These are phyloP conservation scores for Diorhabda carinulata DNA, from an alignment of 1,140 invertebrate genomes.

Conservation along the genomic window DNA sequence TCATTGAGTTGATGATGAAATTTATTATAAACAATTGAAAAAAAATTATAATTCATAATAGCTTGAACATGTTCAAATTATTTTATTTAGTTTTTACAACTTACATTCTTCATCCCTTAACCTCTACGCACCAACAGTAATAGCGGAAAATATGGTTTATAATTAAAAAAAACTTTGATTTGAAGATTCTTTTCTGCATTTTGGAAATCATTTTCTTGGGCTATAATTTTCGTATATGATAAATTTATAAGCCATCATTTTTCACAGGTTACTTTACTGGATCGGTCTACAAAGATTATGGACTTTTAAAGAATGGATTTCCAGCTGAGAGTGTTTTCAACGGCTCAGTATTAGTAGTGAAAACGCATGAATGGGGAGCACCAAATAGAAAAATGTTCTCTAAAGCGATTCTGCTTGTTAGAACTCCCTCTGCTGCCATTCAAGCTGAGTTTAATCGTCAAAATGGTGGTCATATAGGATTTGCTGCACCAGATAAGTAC, in stretches of 20 bases:
- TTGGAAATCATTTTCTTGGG: too few species aligned
- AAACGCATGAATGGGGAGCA: slow-evolving; percentile 73
- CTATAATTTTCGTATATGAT: too few species aligned
- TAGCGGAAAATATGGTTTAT: too few species aligned
- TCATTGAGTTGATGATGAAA: too few species aligned
- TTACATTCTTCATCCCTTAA: too few species aligned
- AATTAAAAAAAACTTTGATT: too few species aligned
- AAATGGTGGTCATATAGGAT: slow-evolving; percentile 67
- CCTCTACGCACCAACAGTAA: too few species aligned
- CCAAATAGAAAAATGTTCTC: slow-evolving; percentile 57
- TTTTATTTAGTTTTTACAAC: too few species aligned
- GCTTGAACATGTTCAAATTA: too few species aligned
- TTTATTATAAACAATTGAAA: too few species aligned
- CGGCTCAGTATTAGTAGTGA: slow-evolving; percentile 71
- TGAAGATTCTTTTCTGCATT: too few species aligned
- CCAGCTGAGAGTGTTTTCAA: slow-evolving; percentile 72
- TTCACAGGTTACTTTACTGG: slow-evolving; percentile 65
- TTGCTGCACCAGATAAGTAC: slow-evolving; percentile 62
- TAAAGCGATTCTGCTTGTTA: slow-evolving; percentile 64
- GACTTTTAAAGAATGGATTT: slow-evolving; percentile 69
- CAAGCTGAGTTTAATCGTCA: slow-evolving; percentile 70
- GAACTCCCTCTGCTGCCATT: slow-evolving; percentile 68
- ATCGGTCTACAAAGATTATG: slow-evolving; percentile 74
- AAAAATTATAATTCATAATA: too few species aligned
- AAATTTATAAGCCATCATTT: neutral